phyloP scores from a whole-genome alignment of 1,140 invertebrate species.

The Drosophila pseudoobscura region DNA sequence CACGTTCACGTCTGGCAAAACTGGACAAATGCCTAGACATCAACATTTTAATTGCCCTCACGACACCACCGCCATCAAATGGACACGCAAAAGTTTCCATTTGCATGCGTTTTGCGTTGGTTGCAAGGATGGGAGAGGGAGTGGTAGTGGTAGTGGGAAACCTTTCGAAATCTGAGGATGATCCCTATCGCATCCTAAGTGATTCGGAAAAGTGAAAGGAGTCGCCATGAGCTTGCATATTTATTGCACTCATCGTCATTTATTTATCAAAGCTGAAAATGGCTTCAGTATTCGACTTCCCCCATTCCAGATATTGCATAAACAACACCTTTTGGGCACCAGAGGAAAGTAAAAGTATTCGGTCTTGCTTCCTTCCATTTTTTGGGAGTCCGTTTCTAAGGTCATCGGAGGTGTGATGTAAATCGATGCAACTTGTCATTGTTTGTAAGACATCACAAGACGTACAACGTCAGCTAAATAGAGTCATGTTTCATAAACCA shows the following conservation, averaged over 20 bases:
- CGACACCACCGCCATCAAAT: neutral
- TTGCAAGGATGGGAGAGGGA: neutral
- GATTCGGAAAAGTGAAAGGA: slow-evolving; percentile 67
- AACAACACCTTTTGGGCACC: slow-evolving; percentile 52
- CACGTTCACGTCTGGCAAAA: slow-evolving; percentile 19
- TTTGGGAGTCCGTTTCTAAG: slow-evolving; percentile 31
- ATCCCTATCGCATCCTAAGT: slow-evolving; percentile 56
- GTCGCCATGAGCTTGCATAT: slow-evolving; percentile 72
- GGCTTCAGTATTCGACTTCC: slow-evolving; percentile 48
- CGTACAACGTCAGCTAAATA: neutral
- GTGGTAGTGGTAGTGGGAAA: neutral
- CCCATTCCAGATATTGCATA: slow-evolving; percentile 58
- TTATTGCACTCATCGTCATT: slow-evolving; percentile 63
- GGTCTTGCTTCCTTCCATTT: slow-evolving; percentile 39
- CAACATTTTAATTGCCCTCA: slow-evolving; percentile 60
- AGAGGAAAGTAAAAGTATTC: slow-evolving; percentile 69
- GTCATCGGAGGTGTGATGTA: slow-evolving; percentile 34
- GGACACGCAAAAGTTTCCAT: slow-evolving; percentile 31
- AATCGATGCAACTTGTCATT: slow-evolving; percentile 17
- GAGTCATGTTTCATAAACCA: neutral
- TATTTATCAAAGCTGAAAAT: slow-evolving; percentile 51
- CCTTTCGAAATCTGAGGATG: slow-evolving; percentile 55
- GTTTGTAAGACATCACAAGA: neutral
- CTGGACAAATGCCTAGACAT: slow-evolving; percentile 40
- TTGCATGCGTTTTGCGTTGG: slow-evolving; percentile 35